These are phyloP conservation scores for Echeneis naucrates DNA, from an alignment of 2,797 vertebrate species.

Conservation along the genomic window DNA sequence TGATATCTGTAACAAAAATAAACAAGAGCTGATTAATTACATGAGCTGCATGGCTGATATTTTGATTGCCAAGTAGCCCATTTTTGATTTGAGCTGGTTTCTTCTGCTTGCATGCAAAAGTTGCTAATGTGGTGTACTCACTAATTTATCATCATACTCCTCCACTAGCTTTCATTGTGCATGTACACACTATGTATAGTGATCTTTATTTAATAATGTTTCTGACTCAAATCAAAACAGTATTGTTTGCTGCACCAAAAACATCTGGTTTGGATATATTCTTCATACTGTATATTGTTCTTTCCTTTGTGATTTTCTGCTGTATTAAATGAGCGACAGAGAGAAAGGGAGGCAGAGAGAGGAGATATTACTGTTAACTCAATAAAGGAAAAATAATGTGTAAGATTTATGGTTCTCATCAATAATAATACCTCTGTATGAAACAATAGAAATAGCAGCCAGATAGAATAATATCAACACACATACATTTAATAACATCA, in stretches of 20 bases:
- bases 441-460: slow-evolving; percentile 8
- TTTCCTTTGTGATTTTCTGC: slow-evolving; percentile 24
- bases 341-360: background rate
- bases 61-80: no score
- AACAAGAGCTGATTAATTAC: no score
- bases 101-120: no score
- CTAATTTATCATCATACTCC: no score
- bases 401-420: slow-evolving; percentile 57
- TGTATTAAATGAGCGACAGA: slow-evolving; percentile 20
- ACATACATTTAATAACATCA: slow-evolving; percentile 21
- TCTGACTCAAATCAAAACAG: background rate
- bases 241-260: background rate
- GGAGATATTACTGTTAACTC: slow-evolving; percentile 34
- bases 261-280: slow-evolving; percentile 4
- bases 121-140: no score
- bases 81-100: no score
- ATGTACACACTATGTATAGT: background rate
- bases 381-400: slow-evolving; percentile 54
- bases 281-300: slow-evolving; percentile 17
- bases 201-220: background rate
- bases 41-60: no score
- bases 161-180: no score
- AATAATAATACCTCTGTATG: slow-evolving; percentile 31
- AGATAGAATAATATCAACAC: slow-evolving; percentile 44
- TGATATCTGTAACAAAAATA: no score